Conservation (phyloP, 2,113 vertebrate species). For the Cottus gobio region DNA sequence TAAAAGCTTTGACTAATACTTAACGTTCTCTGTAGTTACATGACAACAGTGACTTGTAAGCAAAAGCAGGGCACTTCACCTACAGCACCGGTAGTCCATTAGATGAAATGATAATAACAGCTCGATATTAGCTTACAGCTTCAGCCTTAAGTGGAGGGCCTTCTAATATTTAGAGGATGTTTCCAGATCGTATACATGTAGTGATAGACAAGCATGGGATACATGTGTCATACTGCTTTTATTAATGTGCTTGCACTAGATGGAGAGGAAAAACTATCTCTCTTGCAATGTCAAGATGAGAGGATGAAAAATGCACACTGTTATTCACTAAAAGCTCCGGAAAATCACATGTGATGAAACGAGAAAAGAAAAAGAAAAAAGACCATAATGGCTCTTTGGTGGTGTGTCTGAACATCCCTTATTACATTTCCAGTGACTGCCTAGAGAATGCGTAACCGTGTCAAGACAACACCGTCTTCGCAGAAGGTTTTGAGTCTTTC, state of each 20-base stretch:
- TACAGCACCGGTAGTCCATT: not conserved
- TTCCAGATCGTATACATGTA: not conserved
- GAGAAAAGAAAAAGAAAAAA: constrained; percentile 34
- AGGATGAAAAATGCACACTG: constrained; percentile 27
- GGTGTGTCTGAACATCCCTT: constrained; percentile 48
- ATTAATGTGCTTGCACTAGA: not conserved
- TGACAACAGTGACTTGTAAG: not conserved
- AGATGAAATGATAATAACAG: not conserved
- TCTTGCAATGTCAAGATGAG: constrained; percentile 3
- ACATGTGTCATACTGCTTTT: not conserved
- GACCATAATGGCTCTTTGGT: constrained; percentile 34
- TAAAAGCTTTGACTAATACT: not conserved
- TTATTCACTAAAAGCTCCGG: not conserved
- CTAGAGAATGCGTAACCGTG: constrained; percentile 39
- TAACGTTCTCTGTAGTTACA: not conserved
- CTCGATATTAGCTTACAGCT: not conserved
- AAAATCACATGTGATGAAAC: constrained; percentile 39
- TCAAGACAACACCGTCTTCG: constrained; percentile 49
- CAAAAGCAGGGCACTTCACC: not conserved
- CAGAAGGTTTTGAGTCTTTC: constrained; percentile 35
- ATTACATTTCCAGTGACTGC: constrained; percentile 58
- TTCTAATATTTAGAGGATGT: not conserved
- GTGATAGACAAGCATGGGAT: not conserved
- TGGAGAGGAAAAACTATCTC: no score
- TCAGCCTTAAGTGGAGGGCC: not conserved